Percentiles rank a stretch among this genome's conserved stretches.
phyloP scores from a whole-genome alignment of 2,888 invertebrate species.

The Bombyx huttoni region DNA sequence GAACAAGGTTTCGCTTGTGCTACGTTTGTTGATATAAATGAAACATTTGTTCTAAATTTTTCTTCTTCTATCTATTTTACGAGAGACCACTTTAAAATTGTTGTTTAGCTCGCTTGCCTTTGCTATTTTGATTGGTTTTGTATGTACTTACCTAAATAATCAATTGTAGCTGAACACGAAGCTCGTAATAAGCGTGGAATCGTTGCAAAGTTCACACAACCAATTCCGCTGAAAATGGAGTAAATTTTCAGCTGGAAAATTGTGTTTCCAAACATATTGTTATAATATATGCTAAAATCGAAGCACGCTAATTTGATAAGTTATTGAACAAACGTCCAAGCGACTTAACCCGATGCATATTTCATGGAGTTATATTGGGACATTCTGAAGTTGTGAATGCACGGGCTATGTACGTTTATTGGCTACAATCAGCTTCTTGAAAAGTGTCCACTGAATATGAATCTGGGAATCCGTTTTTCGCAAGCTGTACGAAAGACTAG shows the following conservation, averaged over 20 bases:
- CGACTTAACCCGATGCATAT: neutral
- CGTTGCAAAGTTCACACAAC: too few relatives aligned
- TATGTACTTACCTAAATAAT: neutral
- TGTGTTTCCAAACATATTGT: neutral
- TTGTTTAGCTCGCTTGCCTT: neutral
- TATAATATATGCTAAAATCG: neutral
- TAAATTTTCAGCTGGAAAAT: neutral
- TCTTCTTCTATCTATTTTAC: neutral
- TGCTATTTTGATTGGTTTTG: neutral
- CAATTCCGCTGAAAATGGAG: too few relatives aligned
- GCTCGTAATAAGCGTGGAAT: too few relatives aligned
- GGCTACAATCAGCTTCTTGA: neutral
- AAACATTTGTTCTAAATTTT: too few relatives aligned
- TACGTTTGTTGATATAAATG: neutral
- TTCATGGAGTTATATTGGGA: neutral
- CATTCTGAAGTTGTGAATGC: slow-evolving; percentile 4
- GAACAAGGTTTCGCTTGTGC: neutral
- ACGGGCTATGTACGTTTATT: slow-evolving; percentile 5
- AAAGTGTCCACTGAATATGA: neutral
- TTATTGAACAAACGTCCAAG: neutral
- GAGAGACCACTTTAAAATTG: neutral
- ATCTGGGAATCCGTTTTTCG: neutral
- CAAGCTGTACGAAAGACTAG: too few relatives aligned
- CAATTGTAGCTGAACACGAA: too few relatives aligned
- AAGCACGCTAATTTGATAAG: neutral